A percentile compares a stretch with the other conserved stretches of the same genome.
Evolutionary conservation across 2,113 vertebrate species (phyloP).

Genomic region (Panurus biarmicus): DNA sequence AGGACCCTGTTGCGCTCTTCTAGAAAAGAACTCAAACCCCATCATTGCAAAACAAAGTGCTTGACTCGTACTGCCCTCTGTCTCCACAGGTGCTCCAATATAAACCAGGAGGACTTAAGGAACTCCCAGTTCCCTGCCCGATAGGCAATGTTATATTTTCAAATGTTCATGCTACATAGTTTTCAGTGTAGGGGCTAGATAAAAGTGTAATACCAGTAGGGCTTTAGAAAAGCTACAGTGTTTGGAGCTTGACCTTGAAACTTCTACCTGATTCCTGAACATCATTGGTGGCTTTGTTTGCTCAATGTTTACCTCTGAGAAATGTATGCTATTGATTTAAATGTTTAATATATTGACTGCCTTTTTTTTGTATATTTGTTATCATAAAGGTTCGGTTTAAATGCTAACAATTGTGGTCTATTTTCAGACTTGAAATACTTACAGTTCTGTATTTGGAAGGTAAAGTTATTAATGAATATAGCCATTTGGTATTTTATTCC

Average conservation of each 20-base stretch:
- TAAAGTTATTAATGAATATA: constrained; percentile 50
- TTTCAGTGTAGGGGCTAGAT: constrained; percentile 30
- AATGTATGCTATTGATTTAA: constrained; percentile 58
- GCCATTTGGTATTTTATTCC: constrained; percentile 61
- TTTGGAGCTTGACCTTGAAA: constrained; percentile 49
- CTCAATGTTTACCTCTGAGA: constrained; percentile 50
- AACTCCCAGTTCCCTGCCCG: neutral
- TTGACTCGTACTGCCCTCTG: constrained; percentile 10
- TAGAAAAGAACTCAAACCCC: neutral
- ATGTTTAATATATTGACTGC: constrained; percentile 66
- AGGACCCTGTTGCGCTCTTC: neutral
- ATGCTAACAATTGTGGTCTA: constrained; percentile 58
- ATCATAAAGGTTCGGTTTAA: constrained; percentile 52
- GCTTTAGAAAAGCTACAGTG: constrained; percentile 44
- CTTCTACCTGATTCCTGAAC: constrained; percentile 19
- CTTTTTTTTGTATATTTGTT: constrained; percentile 67
- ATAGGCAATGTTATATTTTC: neutral
- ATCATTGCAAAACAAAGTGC: neutral
- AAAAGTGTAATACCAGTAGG: neutral
- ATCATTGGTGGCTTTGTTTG: constrained; percentile 46
- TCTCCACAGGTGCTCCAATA: neutral
- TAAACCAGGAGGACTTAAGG: neutral
- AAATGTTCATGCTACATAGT: neutral
- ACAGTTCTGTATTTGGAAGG: constrained; percentile 51
- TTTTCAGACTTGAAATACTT: constrained; percentile 59